Base-by-base conservation (phyloP, 2,113 vertebrate species). In the Stictonetta naevosa region DNA sequence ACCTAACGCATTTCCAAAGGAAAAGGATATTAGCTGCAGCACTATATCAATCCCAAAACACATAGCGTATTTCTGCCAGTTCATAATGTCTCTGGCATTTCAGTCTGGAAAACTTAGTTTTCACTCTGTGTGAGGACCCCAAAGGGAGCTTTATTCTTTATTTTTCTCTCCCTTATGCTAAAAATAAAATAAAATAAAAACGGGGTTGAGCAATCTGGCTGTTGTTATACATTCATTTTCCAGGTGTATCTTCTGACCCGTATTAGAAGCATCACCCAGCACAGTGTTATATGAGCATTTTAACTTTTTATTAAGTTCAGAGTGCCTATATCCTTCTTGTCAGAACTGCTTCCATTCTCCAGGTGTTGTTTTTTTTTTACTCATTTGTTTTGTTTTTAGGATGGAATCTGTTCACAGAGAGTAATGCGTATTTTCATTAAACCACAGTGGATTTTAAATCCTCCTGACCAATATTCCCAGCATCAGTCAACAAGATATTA, bases 81-180 rank as follows among this genome's bases (percentile, higher is more conserved):
- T 52, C 56, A 31, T 77, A 66, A n/a, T 13, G 11, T 56, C 74
- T 83, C 85, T 92, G 85, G 71, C 53, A 74, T 83, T 90, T 85
- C 69, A 31, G 53, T 80, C 79, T 85, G 90, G 92, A 93, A 95
- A 94, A 91, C 33, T 56, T 82, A 72, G 60, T 94, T 91, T 95
- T 94, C 87, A 91, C 52, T 71, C 19, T 74, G 6, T 69, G 29
- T 66, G 67, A 94, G 34, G 58, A 91, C 67, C 18, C 38, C 74
- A 95, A 91, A 72, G 82, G 71, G 75, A 83, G 29, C 7, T 85
- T 90, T 90, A 53, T 72, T 90, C 48, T 94, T 87, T 83, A 72
- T 79, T 95, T 95, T 72, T 63, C 10, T 76, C 53, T 67, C 20
- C n/a, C 13, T 28, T 83, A 38, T 62, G 58, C 26, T 93, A 69